Conservation (phyloP, 2,797 vertebrate species). For the Crocodylus rhombifer region DNA sequence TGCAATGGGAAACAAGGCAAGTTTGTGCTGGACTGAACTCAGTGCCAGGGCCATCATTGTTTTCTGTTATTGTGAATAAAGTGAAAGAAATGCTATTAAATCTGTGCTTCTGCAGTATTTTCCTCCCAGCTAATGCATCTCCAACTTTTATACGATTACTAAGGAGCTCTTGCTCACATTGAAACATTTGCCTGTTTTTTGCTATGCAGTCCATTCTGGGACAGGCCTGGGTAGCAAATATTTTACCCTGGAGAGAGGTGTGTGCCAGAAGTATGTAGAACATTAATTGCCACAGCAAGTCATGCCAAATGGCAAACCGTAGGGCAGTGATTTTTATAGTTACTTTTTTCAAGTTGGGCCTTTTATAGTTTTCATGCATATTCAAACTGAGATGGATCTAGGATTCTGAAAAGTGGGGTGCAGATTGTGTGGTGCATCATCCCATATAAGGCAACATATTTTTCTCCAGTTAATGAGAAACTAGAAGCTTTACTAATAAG, state of each 20-base stretch:
- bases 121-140: background rate
- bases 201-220: background rate
- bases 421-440: no score
- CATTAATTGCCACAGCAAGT: background rate
- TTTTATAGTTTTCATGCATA: slow-evolving; percentile 28
- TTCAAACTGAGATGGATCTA: no score
- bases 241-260: background rate
- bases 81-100: background rate
- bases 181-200: background rate
- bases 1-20: fast-evolving
- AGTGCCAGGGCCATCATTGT: fast-evolving
- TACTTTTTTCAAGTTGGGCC: background rate
- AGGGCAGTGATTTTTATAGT: background rate
- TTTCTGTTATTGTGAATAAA: background rate
- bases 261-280: background rate
- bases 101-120: background rate
- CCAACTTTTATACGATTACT: background rate
- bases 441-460: no score
- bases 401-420: no score
- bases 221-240: background rate
- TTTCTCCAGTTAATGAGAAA: no score
- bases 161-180: background rate
- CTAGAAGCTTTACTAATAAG: no score
- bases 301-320: fast-evolving
- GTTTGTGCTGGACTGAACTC: background rate